These are phyloP conservation scores for Cisticola juncidis DNA, from an alignment of 2,113 vertebrate species.

Conservation along the genomic window DNA sequence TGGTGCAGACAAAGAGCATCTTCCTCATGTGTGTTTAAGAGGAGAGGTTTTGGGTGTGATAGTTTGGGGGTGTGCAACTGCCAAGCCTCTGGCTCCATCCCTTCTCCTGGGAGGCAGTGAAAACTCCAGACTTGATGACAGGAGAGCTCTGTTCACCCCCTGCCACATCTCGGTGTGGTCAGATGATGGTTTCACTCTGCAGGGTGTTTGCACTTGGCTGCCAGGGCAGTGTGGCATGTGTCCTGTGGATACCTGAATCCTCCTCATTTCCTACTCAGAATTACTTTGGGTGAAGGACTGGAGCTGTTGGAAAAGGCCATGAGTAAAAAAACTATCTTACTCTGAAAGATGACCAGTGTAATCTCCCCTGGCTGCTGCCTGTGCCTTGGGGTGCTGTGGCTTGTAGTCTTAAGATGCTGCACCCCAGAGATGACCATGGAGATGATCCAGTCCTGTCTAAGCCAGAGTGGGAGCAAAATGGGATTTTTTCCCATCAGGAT, in stretches of 20 bases:
- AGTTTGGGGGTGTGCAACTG: too few relatives aligned
- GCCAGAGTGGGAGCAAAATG: background rate
- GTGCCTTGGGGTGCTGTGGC: background rate
- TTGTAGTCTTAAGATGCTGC: background rate
- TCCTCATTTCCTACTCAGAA: background rate
- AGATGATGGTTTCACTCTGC: background rate
- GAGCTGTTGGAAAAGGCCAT: background rate
- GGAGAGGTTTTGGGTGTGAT: background rate
- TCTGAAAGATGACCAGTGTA: background rate
- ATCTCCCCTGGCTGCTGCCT: background rate
- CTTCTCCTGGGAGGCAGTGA: background rate
- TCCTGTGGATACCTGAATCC: background rate
- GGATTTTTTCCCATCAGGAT: background rate
- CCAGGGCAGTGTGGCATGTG: background rate
- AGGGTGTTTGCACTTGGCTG: background rate
- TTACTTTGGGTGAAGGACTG: background rate
- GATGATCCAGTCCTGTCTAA: background rate
- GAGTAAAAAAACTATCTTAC: background rate
- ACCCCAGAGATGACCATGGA: rapidly evolving
- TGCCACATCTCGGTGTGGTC: rapidly evolving
- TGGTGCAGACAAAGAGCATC: background rate
- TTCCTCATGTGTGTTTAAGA: rapidly evolving
- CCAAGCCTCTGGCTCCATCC: rapidly evolving
- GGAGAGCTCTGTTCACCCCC: background rate
- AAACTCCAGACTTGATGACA: background rate